A percentile compares a stretch with the other conserved stretches of the same genome.
Evolutionary conservation across 1,140 invertebrate genomes (phyloP).

Genomic region (Eciton burchellii): DNA sequence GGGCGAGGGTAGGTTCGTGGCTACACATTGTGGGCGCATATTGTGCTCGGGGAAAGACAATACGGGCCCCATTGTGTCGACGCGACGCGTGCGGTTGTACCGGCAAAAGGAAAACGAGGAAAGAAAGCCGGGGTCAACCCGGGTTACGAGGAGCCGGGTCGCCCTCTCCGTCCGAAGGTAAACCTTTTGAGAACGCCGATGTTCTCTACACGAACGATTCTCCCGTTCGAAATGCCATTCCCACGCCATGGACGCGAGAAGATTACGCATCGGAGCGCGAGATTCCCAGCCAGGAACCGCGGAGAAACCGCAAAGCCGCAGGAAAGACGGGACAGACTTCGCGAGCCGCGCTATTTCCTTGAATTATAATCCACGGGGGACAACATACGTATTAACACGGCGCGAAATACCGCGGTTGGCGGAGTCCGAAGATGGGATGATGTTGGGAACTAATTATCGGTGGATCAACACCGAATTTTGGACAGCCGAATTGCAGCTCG

Average conservation of each 20-base stretch:
- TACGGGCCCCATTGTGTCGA: slow-evolving; percentile 64
- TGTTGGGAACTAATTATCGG: neutral
- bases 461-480: too few species aligned
- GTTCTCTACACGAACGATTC: slow-evolving; percentile 27
- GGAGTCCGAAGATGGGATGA: neutral
- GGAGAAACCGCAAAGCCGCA: neutral
- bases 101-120: slow-evolving; percentile 33
- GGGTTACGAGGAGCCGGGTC: neutral
- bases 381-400: neutral
- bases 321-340: neutral
- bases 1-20: slow-evolving; percentile 22
- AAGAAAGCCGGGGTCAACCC: slow-evolving; percentile 10
- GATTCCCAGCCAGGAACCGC: neutral
- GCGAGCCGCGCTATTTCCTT: neutral
- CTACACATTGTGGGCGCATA: slow-evolving; percentile 64
- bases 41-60: slow-evolving; percentile 51
- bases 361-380: neutral
- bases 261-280: neutral
- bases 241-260: slow-evolving; percentile 7
- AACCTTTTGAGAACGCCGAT: neutral
- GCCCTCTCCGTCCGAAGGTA: neutral
- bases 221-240: slow-evolving; percentile 8
- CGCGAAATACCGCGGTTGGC: neutral
- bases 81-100: slow-evolving; percentile 55
- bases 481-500: too few species aligned